phyloP scores from a whole-genome alignment of 2,113 vertebrate species.

The Theristicus caerulescens region DNA sequence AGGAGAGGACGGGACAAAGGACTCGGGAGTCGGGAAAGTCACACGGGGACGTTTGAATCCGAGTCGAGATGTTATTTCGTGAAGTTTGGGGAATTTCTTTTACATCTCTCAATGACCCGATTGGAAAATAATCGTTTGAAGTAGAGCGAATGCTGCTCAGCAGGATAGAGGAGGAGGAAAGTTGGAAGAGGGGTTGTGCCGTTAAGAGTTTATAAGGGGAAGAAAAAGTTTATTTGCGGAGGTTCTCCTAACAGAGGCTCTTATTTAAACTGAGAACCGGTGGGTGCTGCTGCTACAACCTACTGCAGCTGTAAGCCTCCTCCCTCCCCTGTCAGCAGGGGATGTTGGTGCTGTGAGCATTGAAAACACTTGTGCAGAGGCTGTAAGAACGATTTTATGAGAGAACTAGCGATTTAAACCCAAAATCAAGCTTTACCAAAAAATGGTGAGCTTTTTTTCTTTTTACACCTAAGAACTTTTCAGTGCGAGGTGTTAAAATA shows the following conservation, averaged over 20 bases:
- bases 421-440: not conserved
- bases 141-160: not conserved
- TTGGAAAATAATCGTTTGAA: not conserved
- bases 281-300: fast-evolving
- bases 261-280: fast-evolving
- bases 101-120: fast-evolving
- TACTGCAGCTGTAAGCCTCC: not conserved
- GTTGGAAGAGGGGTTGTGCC: fast-evolving
- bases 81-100: not conserved
- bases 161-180: not conserved
- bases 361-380: fast-evolving
- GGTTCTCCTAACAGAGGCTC: not conserved
- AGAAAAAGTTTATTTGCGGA: not conserved
- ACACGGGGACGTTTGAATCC: not conserved
- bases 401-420: not conserved
- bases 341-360: fast-evolving
- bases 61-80: fast-evolving
- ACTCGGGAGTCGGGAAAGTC: not conserved
- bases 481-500: not conserved
- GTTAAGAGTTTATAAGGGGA: not conserved
- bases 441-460: too few relatives aligned
- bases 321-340: not conserved
- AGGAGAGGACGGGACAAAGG: too few relatives aligned
- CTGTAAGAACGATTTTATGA: not conserved
- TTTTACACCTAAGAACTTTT: fast-evolving